Conservation (phyloP, 2,113 vertebrate genomes). For the Oriolus oriolus region DNA sequence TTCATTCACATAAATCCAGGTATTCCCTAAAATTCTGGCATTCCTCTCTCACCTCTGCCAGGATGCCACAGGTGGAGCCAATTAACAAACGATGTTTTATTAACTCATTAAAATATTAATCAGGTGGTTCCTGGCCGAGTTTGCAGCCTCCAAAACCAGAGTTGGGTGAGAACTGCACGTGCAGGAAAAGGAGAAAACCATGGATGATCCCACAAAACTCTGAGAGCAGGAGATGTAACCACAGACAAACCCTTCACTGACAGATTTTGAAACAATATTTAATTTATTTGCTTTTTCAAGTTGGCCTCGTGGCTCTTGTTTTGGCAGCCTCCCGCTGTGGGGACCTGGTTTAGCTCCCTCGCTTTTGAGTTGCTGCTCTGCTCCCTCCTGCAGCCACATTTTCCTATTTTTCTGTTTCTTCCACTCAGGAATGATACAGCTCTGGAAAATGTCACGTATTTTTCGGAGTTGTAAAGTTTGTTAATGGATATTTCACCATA, state of each 20-base stretch:
- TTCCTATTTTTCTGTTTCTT: neutral
- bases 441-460: neutral
- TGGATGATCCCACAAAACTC: neutral
- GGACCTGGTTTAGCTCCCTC: neutral
- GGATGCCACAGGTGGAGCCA: rapidly evolving
- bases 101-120: neutral
- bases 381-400: neutral
- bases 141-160: neutral
- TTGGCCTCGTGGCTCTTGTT: neutral
- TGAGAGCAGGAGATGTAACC: neutral
- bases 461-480: neutral
- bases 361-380: neutral
- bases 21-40: too few species aligned
- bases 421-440: neutral
- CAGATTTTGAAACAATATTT: neutral
- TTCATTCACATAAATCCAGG: neutral
- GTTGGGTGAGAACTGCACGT: rapidly evolving
- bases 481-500: neutral
- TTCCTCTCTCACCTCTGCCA: neutral
- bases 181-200: neutral
- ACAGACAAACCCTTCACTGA: neutral
- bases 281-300: neutral
- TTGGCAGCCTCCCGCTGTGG: neutral
- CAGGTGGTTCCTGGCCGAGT: neutral
- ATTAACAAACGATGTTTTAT: neutral